Base-by-base conservation (phyloP, 2,888 invertebrate genomes). In the Caenorhabditis sp. region DNA sequence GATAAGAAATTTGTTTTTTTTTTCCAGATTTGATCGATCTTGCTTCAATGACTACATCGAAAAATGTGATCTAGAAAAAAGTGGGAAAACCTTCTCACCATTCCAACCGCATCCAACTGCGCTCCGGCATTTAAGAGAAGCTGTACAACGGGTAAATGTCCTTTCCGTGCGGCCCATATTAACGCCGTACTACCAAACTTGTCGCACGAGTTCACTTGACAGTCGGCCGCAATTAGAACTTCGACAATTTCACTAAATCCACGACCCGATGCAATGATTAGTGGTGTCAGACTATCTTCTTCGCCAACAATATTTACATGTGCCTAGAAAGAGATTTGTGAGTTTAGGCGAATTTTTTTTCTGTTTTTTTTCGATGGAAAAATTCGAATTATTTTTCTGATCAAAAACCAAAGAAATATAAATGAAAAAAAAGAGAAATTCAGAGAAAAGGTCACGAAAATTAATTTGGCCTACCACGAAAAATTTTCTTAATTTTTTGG, bases 291-390 rank as follows among this genome's bases (percentile, higher is more conserved):
- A 0, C 84, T 82, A 69, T 85, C 85, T 61, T 91, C 92, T 89
- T 96, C 97, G 89, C 97, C 97, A 65, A 95, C 95, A 23, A 95
- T 93, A 90, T 96, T 96, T 8, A 95, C 92, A 88, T 97, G 95
- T 66, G 97, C 96, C 80, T 78, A 57, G 23, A 72, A 53, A 49
- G 58, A 19, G 17, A 26, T 14, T 58, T 19, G 21, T 23, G 19
- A 14, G 26, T 51, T 58, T 58, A 6, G 12, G 6, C 8, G 12
- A 19, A 21, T 50, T 60, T 50, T 60, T 60, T 50, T 6, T 23
- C 23, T 23, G 50, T 37, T 60, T 51, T 14, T n/a, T 12, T 21
- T n/a, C n/a, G n/a, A n/a, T n/a, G n/a, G n/a, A n/a, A n/a, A n/a
- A n/a, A n/a, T n/a, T n/a, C n/a, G n/a, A n/a, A n/a, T n/a, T n/a